These are phyloP conservation scores for Drosophila eohydei DNA, from an alignment of 2,888 invertebrate species.

Conservation along the genomic window DNA sequence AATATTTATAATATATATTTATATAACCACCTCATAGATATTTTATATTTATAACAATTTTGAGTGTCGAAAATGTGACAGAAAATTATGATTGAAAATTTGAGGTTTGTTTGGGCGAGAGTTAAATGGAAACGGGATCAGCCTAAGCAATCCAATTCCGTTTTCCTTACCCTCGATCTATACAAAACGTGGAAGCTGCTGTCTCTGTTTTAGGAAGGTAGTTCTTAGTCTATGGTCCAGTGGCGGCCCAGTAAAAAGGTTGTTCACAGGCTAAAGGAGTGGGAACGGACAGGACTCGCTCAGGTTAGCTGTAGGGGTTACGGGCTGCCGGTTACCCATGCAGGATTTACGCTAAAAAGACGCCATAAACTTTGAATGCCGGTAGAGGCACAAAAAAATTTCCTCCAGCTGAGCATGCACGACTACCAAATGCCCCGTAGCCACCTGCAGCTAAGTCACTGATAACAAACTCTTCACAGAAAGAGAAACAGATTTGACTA, in stretches of 20 bases:
- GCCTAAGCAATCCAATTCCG: neutral
- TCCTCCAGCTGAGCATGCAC: neutral
- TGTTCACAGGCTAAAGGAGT: conserved; percentile 10
- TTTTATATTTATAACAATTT: neutral
- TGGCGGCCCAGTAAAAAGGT: conserved; percentile 34
- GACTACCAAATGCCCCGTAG: conserved; percentile 4
- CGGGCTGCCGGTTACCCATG: conserved; percentile 33
- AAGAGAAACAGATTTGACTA: too few species aligned
- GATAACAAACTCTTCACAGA: too few species aligned
- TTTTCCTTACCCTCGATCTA: conserved; percentile 15
- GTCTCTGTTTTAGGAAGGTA: conserved; percentile 18
- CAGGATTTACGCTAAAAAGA: conserved; percentile 82
- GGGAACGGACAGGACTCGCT: neutral
- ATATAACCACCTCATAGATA: neutral
- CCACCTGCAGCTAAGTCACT: neutral
- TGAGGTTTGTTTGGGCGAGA: neutral
- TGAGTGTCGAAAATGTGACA: conserved; percentile 18
- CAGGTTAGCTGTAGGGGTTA: conserved; percentile 26
- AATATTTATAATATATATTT: neutral
- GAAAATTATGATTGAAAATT: conserved; percentile 22
- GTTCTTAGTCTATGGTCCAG: conserved; percentile 37
- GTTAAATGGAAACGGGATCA: conserved; percentile 6
- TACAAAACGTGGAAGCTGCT: conserved; percentile 60
- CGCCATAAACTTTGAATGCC: conserved; percentile 76
- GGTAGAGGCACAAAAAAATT: conserved; percentile 27